Conservation (phyloP, 2,113 vertebrate species). For the rabbit (Oryctolagus cuniculus) region mOryCun1.1 NC_091435.1:389001-389500, state of each 20-base stretch:
- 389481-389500: not conserved
- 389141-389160: not conserved
- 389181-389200: no score
- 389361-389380: rapidly evolving
- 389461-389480: not conserved
- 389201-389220: not conserved
- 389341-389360: not conserved
- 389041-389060: not conserved
- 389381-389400: not conserved
- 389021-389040: not conserved
- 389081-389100: not conserved
- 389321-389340: no score
- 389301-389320: not conserved
- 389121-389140: not conserved
- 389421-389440: no score
- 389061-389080: no score
- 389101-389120: not conserved
- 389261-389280: not conserved
- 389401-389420: not conserved
- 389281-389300: not conserved
- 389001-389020: not conserved
- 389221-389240: not conserved
- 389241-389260: no score
- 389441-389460: not conserved
- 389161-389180: no score